Percentiles rank a stretch among this genome's conserved stretches.
Conservation (phyloP, 2,888 invertebrate genomes). For the Sycophila texana region DNA sequence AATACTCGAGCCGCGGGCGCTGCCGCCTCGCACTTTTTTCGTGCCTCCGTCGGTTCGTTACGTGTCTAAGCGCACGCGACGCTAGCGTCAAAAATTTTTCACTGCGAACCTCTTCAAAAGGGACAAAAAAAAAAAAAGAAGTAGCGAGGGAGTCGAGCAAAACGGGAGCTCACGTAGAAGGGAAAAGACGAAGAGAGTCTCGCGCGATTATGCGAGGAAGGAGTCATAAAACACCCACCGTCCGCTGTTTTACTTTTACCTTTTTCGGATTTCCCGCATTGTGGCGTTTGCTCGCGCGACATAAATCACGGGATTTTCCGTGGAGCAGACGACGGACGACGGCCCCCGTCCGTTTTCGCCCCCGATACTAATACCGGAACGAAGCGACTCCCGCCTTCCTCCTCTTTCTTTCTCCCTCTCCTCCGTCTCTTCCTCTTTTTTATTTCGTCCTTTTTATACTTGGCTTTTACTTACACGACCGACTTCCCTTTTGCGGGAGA, state of each 20-base stretch:
- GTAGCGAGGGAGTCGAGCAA: neutral
- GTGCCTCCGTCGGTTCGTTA: too few species aligned
- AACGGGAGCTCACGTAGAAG: slow-evolving; percentile 3
- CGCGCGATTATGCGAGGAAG: slow-evolving; percentile 53
- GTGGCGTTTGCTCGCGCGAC: slow-evolving; percentile 42
- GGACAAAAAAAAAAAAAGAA: neutral
- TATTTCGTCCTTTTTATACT: slow-evolving; percentile 18
- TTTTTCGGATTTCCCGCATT: slow-evolving; percentile 53
- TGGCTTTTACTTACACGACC: neutral
- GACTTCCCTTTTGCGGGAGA: slow-evolving; percentile 31
- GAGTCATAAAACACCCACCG: slow-evolving; percentile 50
- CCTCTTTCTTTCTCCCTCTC: neutral
- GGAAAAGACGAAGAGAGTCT: neutral
- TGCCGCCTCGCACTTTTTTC: too few species aligned
- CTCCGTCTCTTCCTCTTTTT: slow-evolving; percentile 34
- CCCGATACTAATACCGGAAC: slow-evolving; percentile 52
- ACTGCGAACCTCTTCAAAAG: neutral
- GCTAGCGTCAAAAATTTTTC: too few species aligned
- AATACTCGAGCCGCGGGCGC: too few species aligned
- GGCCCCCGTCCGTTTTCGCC: slow-evolving; percentile 22
- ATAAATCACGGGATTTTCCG: slow-evolving; percentile 58
- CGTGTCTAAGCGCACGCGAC: neutral
- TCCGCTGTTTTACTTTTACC: slow-evolving; percentile 4
- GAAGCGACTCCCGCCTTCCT: slow-evolving; percentile 24
- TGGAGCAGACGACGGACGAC: slow-evolving; percentile 19